These are phyloP conservation scores for Idaea aversata DNA, from an alignment of 2,888 invertebrate genomes.

Conservation along the genomic window DNA sequence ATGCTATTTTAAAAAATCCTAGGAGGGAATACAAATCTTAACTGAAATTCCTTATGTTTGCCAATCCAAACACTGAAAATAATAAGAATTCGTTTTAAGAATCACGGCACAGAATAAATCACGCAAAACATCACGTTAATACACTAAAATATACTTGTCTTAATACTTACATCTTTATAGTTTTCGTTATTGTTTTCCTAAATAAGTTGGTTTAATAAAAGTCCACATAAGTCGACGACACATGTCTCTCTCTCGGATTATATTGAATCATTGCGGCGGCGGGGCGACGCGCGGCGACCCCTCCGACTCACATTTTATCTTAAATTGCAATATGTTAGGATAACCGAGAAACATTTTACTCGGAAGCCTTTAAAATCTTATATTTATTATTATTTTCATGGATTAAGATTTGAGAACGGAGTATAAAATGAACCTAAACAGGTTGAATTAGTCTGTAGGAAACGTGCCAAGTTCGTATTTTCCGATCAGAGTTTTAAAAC, in stretches of 20 bases:
- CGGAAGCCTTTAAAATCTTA: not conserved
- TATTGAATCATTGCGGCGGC: slow-evolving; percentile 61
- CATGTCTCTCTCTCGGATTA: slow-evolving; percentile 62
- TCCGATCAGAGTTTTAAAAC: not conserved
- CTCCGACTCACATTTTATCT: slow-evolving; percentile 20
- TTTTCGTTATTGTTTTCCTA: slow-evolving; percentile 19
- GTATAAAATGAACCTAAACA: not conserved
- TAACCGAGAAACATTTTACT: not conserved
- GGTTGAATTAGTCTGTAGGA: not conserved
- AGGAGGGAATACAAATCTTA: not conserved
- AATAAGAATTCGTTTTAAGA: not conserved
- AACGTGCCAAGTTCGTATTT: not conserved
- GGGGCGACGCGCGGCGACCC: slow-evolving; percentile 40
- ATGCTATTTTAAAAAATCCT: not conserved
- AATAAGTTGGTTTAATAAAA: slow-evolving; percentile 66
- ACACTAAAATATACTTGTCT: not conserved
- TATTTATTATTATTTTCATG: not conserved
- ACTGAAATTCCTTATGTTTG: not conserved
- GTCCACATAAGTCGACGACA: slow-evolving; percentile 59
- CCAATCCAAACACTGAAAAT: not conserved
- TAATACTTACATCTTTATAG: slow-evolving; percentile 7
- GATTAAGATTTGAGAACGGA: not conserved
- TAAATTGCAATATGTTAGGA: slow-evolving; percentile 23
- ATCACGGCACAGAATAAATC: not conserved
- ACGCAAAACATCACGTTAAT: not conserved